A percentile compares a stretch with the other conserved stretches of the same genome.
These are phyloP conservation scores for Sula dactylatra DNA, from an alignment of 2,113 vertebrate genomes.

Conservation along the genomic window DNA sequence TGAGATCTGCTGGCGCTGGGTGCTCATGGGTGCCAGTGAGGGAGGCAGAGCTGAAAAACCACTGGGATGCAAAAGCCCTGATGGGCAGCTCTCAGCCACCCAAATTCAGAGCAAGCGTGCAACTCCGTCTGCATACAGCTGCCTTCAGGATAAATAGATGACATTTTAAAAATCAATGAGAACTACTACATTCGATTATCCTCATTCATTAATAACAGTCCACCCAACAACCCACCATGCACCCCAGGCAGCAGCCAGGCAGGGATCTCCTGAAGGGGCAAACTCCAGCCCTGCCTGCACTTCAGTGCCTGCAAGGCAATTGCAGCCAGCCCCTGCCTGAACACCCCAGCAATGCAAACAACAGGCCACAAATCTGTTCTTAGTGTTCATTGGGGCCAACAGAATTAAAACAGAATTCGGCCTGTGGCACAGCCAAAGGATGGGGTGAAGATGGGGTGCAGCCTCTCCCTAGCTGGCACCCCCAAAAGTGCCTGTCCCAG, in stretches of 20 bases:
- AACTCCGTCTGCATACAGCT: accelerated
- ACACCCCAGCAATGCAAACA: no score
- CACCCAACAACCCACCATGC: accelerated
- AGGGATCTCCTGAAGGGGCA: neutral
- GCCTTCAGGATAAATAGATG: neutral
- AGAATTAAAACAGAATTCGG: neutral
- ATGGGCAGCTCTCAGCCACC: neutral
- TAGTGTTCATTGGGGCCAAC: neutral
- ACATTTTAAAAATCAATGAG: constrained; percentile 3
- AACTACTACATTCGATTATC: neutral
- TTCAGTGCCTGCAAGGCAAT: neutral
- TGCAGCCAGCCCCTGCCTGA: neutral
- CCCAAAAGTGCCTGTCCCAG: neutral
- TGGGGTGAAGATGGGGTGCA: neutral
- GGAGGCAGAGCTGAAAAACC: neutral
- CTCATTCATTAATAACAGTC: neutral
- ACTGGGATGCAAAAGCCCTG: neutral
- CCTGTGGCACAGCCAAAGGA: neutral
- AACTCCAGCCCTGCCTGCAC: neutral
- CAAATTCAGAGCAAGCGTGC: accelerated
- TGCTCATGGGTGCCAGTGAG: neutral
- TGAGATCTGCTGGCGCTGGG: neutral
- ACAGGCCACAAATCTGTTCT: no score
- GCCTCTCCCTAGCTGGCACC: neutral
- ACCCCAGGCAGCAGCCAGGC: neutral